A percentile compares a stretch with the other conserved stretches of the same genome.
phyloP scores from a whole-genome alignment of 2,113 vertebrate genomes.

The Zosterops japonicus region DNA sequence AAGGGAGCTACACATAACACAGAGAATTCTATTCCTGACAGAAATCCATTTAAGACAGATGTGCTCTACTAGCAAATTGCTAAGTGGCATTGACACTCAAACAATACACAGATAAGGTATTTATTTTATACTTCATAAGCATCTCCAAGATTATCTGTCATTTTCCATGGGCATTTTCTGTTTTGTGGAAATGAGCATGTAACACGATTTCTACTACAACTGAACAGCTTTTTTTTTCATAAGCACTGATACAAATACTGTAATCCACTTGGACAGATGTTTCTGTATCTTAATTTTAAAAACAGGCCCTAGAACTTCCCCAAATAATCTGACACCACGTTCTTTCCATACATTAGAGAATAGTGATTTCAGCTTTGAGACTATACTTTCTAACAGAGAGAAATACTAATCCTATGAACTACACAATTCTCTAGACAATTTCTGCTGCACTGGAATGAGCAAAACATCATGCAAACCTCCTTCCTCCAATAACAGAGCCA shows the following conservation, averaged over 20 bases:
- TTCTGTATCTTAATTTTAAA: neutral
- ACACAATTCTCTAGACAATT: neutral
- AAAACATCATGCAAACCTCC: neutral
- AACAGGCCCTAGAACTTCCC: neutral
- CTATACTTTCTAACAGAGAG: neutral
- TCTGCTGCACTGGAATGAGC: neutral
- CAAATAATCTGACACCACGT: neutral
- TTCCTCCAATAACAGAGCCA: neutral
- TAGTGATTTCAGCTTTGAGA: neutral
- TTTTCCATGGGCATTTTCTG: neutral
- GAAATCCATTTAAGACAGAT: neutral
- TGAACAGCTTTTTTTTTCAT: neutral
- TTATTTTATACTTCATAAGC: neutral
- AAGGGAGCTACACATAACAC: neutral
- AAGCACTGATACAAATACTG: neutral
- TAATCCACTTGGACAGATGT: neutral
- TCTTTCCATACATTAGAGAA: neutral
- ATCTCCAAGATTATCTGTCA: neutral
- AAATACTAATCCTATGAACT: neutral
- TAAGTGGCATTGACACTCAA: neutral
- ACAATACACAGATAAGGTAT: neutral
- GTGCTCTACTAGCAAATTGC: neutral
- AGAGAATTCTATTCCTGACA: neutral
- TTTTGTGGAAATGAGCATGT: neutral
- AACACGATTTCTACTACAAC: neutral